Percentiles rank a stretch among this genome's conserved stretches.
Conservation (phyloP, 35 echinoderm and acorn worm genomes). For the Holothuria glaberrima region DNA sequence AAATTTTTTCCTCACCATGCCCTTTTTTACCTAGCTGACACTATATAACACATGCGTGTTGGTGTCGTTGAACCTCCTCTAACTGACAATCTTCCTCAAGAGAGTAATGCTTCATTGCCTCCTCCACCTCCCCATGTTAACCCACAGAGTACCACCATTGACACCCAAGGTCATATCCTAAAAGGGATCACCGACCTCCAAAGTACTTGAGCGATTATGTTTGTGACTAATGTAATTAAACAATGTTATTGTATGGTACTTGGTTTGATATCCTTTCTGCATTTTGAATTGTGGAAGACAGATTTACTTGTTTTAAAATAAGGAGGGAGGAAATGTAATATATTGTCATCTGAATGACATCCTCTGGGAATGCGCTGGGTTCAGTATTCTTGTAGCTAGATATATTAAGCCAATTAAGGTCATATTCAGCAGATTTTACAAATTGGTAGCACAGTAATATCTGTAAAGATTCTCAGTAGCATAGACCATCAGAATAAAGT, state of each 20-base stretch:
- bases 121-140: neutral
- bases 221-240: neutral
- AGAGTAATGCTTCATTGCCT: conserved; percentile 26
- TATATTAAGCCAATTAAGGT: too few species aligned
- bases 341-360: neutral
- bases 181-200: neutral
- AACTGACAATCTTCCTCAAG: neutral
- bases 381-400: too few species aligned
- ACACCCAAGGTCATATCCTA: conserved; percentile 8
- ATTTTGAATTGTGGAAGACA: conserved; percentile 4
- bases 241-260: neutral
- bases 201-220: conserved; percentile 25
- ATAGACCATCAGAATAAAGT: too few species aligned
- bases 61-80: too few species aligned
- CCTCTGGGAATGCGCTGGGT: too few species aligned
- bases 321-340: conserved; percentile 37
- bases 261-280: neutral
- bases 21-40: too few species aligned
- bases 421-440: too few species aligned
- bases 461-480: too few species aligned
- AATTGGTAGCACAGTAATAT: too few species aligned
- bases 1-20: too few species aligned
- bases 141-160: neutral
- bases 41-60: too few species aligned
- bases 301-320: conserved; percentile 3